phyloP scores from a whole-genome alignment of 1,140 invertebrate species.

The Lepidurus couesii region DNA sequence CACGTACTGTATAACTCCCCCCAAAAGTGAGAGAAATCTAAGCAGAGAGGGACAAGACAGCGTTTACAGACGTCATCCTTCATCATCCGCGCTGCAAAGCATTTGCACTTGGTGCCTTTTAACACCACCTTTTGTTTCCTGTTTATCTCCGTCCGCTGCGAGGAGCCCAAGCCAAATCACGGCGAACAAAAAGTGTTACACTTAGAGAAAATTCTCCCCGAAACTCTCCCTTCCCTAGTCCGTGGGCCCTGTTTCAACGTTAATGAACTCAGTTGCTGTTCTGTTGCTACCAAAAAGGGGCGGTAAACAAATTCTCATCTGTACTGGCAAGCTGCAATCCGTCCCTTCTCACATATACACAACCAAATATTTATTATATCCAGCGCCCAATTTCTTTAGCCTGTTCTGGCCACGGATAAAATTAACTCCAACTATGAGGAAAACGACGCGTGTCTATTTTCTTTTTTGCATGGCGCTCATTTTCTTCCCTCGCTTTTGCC shows the following conservation, averaged over 20 bases:
- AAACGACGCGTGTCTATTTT: background rate
- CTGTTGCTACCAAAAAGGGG: background rate
- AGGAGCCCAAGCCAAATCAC: background rate
- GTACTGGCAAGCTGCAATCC: background rate
- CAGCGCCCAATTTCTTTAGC: background rate
- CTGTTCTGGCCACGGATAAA: background rate
- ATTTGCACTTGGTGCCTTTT: background rate
- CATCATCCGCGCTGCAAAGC: background rate
- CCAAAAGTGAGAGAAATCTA: background rate
- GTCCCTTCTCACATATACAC: conserved; percentile 4
- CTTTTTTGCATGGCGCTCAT: background rate
- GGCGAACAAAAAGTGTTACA: too few relatives aligned
- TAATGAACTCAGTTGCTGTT: conserved; percentile 19
- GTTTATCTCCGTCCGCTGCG: background rate
- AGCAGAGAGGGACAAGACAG: background rate
- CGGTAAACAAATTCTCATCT: conserved; percentile 6
- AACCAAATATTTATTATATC: conserved; percentile 16
- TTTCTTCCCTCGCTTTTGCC: background rate
- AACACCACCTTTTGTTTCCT: conserved; percentile 10
- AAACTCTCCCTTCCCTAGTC: background rate
- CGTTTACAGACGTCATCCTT: conserved; percentile 9
- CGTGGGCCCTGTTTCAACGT: background rate
- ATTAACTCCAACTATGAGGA: background rate
- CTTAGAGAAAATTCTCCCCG: background rate
- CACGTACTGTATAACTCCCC: background rate